A percentile compares a stretch with the other conserved stretches of the same genome.
These are phyloP conservation scores for Morpho helenor DNA, from an alignment of 2,888 invertebrate species.

Conservation along the genomic window DNA sequence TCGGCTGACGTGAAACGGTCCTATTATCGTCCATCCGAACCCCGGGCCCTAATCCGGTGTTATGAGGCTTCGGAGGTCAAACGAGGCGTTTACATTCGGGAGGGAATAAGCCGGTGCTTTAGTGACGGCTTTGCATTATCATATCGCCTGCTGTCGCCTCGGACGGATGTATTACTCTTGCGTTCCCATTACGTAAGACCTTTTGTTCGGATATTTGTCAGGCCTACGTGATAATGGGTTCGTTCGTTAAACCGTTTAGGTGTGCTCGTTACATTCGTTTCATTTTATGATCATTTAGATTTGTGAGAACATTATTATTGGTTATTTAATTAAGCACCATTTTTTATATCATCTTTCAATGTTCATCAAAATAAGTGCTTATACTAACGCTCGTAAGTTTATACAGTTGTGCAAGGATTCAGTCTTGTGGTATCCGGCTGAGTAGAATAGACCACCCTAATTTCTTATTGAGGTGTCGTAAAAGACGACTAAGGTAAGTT, in stretches of 20 bases:
- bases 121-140: conserved; percentile 1
- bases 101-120: neutral
- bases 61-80: conserved; percentile 27
- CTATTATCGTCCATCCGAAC: conserved; percentile 25
- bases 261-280: neutral
- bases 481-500: too few relatives aligned
- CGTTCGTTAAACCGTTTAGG: neutral
- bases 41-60: conserved; percentile 25
- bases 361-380: too few relatives aligned
- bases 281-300: too few relatives aligned
- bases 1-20: conserved; percentile 22
- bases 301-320: too few relatives aligned
- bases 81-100: conserved; percentile 15
- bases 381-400: too few relatives aligned
- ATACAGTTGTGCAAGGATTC: too few relatives aligned
- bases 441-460: too few relatives aligned
- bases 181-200: conserved; percentile 4
- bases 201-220: conserved; percentile 5
- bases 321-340: too few relatives aligned
- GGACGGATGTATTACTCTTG: conserved; percentile 4
- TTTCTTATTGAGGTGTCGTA: too few relatives aligned
- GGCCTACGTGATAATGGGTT: neutral
- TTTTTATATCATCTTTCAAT: too few relatives aligned
- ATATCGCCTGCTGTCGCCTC: neutral
- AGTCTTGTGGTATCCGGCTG: too few relatives aligned